Conservation (phyloP, 2,888 invertebrate species). For the Orchestes rusci region DNA sequence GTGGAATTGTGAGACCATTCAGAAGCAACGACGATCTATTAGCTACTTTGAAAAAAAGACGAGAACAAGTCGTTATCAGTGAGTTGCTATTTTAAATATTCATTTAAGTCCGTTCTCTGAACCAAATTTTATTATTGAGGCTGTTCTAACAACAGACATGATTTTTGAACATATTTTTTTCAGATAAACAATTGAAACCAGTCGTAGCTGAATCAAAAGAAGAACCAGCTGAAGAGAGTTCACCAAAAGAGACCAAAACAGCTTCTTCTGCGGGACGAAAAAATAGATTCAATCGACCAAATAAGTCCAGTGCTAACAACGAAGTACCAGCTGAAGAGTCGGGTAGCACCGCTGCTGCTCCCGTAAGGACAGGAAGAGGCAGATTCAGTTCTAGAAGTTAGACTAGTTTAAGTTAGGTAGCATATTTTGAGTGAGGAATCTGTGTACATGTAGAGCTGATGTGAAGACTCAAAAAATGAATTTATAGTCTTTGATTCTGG, state of each 20-base stretch:
- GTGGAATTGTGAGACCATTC: conserved; percentile 65
- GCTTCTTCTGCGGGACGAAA: conserved; percentile 23
- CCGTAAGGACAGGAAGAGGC: conserved; percentile 37
- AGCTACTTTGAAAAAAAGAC: conserved; percentile 63
- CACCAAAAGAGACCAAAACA: conserved; percentile 30
- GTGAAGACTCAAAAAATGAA: too few species aligned
- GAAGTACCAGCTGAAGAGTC: conserved; percentile 29
- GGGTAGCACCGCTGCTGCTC: conserved; percentile 29
- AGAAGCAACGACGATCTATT: conserved; percentile 71
- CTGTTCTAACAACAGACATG: too few species aligned
- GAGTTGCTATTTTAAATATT: conserved; percentile 31
- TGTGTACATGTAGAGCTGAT: too few species aligned
- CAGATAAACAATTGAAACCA: conserved; percentile 17
- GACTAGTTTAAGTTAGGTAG: too few species aligned
- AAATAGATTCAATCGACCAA: conserved; percentile 26
- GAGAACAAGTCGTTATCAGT: conserved; percentile 62
- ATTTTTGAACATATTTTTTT: too few species aligned
- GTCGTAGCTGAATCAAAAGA: conserved; percentile 11
- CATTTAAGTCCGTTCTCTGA: background rate
- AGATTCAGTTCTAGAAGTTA: conserved; percentile 19
- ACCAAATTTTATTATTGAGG: background rate
- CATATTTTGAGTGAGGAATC: too few species aligned
- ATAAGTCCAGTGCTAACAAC: conserved; percentile 13
- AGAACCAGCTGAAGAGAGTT: conserved; percentile 15
- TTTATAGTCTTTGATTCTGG: too few species aligned